Base-by-base conservation (phyloP, 2,888 invertebrate species). In the Orthosia gothica region DNA sequence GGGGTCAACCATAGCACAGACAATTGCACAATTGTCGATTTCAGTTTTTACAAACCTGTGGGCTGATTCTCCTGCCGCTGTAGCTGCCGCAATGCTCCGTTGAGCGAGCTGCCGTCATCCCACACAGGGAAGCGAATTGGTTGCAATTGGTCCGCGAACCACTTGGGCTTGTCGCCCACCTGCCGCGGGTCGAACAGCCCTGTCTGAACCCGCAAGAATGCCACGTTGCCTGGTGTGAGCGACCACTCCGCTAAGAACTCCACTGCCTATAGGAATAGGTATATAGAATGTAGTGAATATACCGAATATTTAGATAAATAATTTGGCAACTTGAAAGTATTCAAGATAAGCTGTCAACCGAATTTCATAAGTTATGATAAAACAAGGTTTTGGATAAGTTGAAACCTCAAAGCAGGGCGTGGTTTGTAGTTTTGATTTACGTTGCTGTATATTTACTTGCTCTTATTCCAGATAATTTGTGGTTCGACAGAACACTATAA, bases 211-310 rank as follows among this genome's bases (percentile, higher is more conserved):
- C 99, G 97, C 61, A 99, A 97, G 92, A 99, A 99, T 5, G 99
- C 99, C 76, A 99, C 99, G 95, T 99, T 99, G 88, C 98, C 98
- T 0, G 99, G 99, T 2, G 99, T 99, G 16, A 99, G 96, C 0
- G 99, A 99, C 99, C 99, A 99, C 94, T 99, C 99, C 0, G 99
- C 99, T 84, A 99, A 97, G 94, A 99, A 99, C 93, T 99, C 99
- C 1, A 99, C 99, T 0, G 99, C 99, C 97, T 98, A 94, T 1
- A 69, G 59, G 1, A 26, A 72, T n/a, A n/a, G n/a, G n/a, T 15
- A 32, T 9, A n/a, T 40, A 59, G 45, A 7, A 20, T 45, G 32
- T 32, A 32, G 32, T 4, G 32, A 45, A n/a, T 4, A 23, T 7
- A 55, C 23, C 5, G 54, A 54, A 58, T 58, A 32, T 18, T 32